phyloP scores from a whole-genome alignment of 2,113 vertebrate species.

The Daphoenositta chrysoptera region DNA sequence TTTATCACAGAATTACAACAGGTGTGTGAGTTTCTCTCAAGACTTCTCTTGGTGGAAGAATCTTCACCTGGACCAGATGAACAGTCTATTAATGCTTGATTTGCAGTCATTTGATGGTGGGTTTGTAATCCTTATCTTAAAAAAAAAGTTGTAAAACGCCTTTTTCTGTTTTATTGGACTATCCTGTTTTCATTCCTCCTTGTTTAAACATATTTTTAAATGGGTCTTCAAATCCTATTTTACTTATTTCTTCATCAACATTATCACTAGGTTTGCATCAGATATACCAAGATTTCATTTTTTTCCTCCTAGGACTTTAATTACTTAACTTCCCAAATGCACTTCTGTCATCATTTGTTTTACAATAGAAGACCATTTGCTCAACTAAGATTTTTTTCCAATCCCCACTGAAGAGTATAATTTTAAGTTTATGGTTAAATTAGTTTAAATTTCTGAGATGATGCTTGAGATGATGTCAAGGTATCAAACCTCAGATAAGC shows the following conservation, averaged over 20 bases:
- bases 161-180: neutral
- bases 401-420: neutral
- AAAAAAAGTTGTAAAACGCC: fast-evolving
- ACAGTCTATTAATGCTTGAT: neutral
- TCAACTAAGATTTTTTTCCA: neutral
- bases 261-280: neutral
- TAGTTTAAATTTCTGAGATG: neutral
- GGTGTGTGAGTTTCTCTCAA: neutral
- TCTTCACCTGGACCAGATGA: neutral
- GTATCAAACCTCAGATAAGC: neutral
- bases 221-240: neutral
- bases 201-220: neutral
- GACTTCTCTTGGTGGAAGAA: neutral
- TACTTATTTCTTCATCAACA: neutral
- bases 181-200: neutral
- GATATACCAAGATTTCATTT: neutral
- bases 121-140: neutral
- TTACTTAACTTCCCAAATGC: neutral
- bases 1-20: neutral
- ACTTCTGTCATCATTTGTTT: neutral
- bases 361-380: neutral
- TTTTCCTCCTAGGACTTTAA: neutral
- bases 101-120: neutral
- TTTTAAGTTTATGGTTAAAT: neutral
- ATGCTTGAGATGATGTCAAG: neutral